Percentiles rank a stretch among this genome's conserved stretches.
Evolutionary conservation across 2,888 invertebrate species (phyloP).

Genomic region (Lumbricus terrestris): DNA sequence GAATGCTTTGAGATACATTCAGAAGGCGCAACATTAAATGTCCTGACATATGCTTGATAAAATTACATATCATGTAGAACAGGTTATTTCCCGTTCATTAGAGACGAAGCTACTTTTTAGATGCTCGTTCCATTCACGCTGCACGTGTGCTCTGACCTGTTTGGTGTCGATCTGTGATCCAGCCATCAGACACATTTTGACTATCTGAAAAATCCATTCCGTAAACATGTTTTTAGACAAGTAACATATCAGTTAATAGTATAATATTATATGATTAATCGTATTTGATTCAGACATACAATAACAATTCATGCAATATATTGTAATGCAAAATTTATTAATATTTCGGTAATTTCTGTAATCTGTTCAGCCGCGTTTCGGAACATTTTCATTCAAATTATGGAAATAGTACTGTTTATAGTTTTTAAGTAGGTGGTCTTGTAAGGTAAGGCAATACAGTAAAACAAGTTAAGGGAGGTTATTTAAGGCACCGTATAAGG

Average conservation of each 20-base stretch:
- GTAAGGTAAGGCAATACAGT: too few relatives aligned
- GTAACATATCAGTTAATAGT: neutral
- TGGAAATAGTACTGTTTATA: neutral
- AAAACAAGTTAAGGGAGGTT: too few relatives aligned
- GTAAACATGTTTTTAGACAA: neutral
- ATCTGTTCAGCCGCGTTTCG: neutral
- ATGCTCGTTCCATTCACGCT: too few relatives aligned
- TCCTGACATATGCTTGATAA: too few relatives aligned
- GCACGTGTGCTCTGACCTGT: too few relatives aligned
- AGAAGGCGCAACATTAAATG: too few relatives aligned
- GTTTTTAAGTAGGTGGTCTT: neutral
- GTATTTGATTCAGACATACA: neutral
- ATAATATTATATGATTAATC: neutral
- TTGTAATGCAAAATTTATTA: neutral
- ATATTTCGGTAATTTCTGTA: neutral
- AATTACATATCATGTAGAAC: too few relatives aligned
- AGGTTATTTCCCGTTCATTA: too few relatives aligned
- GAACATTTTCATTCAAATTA: neutral
- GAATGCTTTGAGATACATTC: neutral
- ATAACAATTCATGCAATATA: neutral
- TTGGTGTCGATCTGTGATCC: slow-evolving; percentile 84
- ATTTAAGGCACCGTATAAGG: too few relatives aligned
- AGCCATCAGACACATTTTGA: slow-evolving; percentile 78
- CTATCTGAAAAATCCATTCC: slow-evolving; percentile 68
- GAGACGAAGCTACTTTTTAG: too few relatives aligned